Evolutionary conservation across 1,140 invertebrate genomes (phyloP).

Genomic region (Drosophila dunni): DNA sequence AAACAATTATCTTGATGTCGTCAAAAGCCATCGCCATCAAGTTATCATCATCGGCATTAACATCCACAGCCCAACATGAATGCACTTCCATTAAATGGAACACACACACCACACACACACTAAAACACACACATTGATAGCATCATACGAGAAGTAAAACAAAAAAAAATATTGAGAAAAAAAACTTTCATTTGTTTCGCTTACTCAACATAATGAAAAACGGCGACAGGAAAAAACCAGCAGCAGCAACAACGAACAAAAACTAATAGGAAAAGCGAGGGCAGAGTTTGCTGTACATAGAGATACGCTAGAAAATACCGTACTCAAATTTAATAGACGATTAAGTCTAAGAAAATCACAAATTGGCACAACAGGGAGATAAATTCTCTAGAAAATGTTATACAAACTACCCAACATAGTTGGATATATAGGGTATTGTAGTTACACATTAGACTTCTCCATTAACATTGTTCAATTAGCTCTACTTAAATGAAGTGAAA

Average conservation of each 20-base stretch:
- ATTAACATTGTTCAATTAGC: no score
- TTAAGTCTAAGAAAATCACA: no score
- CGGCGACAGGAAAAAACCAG: conserved; percentile 22
- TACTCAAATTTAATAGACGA: no score
- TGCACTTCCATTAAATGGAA: conserved; percentile 76
- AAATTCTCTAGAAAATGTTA: no score
- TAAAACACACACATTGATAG: conserved; percentile 24
- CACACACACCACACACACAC: conserved; percentile 24
- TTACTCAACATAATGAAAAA: conserved; percentile 78
- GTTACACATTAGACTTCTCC: no score
- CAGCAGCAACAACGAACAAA: conserved; percentile 2
- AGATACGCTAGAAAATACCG: conserved; percentile 15
- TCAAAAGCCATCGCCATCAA: conserved; percentile 72
- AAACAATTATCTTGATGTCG: conserved; percentile 78
- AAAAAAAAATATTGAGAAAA: conserved; percentile 33
- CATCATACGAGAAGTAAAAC: conserved; percentile 18
- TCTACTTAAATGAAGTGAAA: neutral
- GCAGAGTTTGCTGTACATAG: neutral
- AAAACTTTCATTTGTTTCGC: conserved; percentile 74
- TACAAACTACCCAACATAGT: no score
- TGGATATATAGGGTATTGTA: no score
- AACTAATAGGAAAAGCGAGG: conserved; percentile 8
- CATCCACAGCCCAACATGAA: conserved; percentile 42
- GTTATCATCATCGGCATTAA: conserved; percentile 50
- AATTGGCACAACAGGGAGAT: no score